A percentile compares a stretch with the other conserved stretches of the same genome.
phyloP scores from a whole-genome alignment of 2,797 vertebrate genomes.

The Spinus pinus region DNA sequence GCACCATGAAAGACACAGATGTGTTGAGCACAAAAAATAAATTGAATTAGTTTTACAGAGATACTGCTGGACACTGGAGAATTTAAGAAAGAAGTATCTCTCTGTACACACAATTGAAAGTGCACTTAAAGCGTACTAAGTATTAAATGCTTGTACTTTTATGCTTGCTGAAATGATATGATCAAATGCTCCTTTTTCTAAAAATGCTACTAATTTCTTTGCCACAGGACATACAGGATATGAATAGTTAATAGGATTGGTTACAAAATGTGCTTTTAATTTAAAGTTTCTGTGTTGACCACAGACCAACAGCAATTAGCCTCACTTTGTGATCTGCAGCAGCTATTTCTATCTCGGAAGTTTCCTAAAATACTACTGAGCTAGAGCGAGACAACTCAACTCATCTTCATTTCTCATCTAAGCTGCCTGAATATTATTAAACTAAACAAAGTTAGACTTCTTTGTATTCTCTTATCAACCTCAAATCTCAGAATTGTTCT shows the following conservation, averaged over 20 bases:
- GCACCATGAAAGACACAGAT: conserved; percentile 51
- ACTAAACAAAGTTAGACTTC: neutral
- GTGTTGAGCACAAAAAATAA: conserved; percentile 2
- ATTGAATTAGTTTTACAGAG: neutral
- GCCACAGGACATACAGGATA: neutral
- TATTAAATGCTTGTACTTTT: neutral
- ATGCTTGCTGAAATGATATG: neutral
- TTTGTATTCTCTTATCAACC: neutral
- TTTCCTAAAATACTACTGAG: conserved; percentile 21
- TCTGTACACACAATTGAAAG: neutral
- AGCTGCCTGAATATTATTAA: neutral
- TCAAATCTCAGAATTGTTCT: neutral
- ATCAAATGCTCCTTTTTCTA: neutral
- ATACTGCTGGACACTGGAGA: neutral
- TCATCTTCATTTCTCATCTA: neutral
- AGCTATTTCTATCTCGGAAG: conserved; percentile 8
- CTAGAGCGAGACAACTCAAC: neutral
- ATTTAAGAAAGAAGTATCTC: neutral
- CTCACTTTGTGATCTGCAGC: neutral
- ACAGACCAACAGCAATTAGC: neutral
- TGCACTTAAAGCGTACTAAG: neutral
- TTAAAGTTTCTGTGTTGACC: neutral
- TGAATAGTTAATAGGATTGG: neutral
- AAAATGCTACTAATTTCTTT: neutral
- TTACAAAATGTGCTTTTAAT: neutral